Conservation (phyloP, 2,888 invertebrate species). For the Boloria euphrosyne region DNA sequence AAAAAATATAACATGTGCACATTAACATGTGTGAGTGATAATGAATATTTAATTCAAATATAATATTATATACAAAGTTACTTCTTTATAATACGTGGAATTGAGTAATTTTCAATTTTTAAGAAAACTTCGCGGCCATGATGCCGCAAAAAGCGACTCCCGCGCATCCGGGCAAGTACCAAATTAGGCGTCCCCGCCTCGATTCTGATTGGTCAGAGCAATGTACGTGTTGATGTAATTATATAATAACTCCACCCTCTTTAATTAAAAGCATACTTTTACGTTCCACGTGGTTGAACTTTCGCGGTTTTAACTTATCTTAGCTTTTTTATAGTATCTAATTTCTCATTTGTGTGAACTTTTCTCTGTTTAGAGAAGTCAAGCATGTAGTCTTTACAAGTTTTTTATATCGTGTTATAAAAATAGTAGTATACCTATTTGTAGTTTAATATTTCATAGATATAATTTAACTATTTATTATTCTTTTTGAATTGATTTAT, state of each 20-base stretch:
- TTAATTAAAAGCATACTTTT: constrained; percentile 61
- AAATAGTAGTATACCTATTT: too few species aligned
- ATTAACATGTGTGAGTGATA: too few species aligned
- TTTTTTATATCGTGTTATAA: too few species aligned
- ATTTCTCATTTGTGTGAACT: constrained; percentile 16
- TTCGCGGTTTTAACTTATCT: constrained; percentile 25
- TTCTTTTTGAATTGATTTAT: too few species aligned
- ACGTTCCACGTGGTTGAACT: constrained; percentile 32
- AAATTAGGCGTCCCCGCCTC: constrained; percentile 70
- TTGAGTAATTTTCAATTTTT: constrained; percentile 30
- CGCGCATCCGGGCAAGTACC: constrained; percentile 45
- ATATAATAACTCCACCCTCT: constrained; percentile 77
- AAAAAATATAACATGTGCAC: too few species aligned
- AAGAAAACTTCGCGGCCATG: constrained; percentile 35
- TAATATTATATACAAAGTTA: too few species aligned
- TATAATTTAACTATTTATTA: too few species aligned
- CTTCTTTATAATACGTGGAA: not conserved
- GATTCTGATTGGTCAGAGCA: constrained; percentile 67
- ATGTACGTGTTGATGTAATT: constrained; percentile 62
- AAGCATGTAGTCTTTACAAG: too few species aligned
- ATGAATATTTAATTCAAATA: too few species aligned
- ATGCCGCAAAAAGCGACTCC: constrained; percentile 43
- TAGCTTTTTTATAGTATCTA: constrained; percentile 22
- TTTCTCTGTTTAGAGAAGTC: not conserved
- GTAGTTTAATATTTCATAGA: too few species aligned